Conservation (phyloP, 2,797 vertebrate species). For the Lateolabrax maculatus region DNA sequence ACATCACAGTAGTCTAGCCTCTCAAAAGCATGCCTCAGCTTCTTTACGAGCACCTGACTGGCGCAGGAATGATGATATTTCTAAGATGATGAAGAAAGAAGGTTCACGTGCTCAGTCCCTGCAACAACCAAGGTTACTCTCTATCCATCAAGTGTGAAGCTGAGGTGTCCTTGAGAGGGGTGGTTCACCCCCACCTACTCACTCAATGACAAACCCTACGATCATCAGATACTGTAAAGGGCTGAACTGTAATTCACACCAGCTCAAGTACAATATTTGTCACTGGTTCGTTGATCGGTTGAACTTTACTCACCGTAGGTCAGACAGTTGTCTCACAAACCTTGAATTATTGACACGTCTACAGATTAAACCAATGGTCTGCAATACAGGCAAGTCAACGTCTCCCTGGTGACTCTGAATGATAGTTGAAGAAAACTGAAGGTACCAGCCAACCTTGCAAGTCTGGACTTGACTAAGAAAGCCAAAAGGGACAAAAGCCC, state of each 20-base stretch:
- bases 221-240: slow-evolving; percentile 20
- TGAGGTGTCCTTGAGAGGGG: slow-evolving; percentile 33
- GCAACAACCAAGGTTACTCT: slow-evolving; percentile 17
- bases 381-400: too few species aligned
- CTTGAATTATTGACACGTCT: not conserved
- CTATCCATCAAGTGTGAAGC: slow-evolving; percentile 25
- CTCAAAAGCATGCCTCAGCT: not conserved
- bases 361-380: not conserved
- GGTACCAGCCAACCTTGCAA: not conserved
- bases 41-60: not conserved
- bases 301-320: not conserved
- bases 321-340: not conserved
- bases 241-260: slow-evolving; percentile 20
- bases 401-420: too few species aligned
- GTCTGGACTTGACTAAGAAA: not conserved
- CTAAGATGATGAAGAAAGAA: not conserved
- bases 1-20: not conserved
- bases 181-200: slow-evolving; percentile 26
- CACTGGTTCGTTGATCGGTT: not conserved
- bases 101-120: not conserved
- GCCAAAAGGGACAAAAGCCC: slow-evolving; percentile 1
- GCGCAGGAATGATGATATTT: not conserved
- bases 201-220: slow-evolving; percentile 12
- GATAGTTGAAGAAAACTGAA: not conserved
- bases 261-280: not conserved